Evolutionary conservation across 2,113 vertebrate species (phyloP), one percentile per base, ranked within the genome.

Genomic region (Athene cunicularia): DNA sequence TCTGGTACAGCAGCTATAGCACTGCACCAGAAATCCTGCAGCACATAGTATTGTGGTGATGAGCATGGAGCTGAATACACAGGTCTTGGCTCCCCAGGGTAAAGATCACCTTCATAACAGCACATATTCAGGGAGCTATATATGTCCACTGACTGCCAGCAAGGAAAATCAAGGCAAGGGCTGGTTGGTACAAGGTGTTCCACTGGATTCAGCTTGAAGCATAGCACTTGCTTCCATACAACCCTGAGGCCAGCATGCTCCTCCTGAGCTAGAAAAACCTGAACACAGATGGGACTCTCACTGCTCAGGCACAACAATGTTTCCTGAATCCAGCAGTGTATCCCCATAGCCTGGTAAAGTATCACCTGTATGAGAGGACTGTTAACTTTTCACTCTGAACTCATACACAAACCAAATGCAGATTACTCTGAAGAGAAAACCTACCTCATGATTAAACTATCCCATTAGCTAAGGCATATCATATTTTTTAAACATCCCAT

Each of bases 261-360:
- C 55, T 73, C 35, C 55, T 37, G 28, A 35, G 27, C 12, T 37
- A 55, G 21, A 39, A 74, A 56, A 74, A 56, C 30, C 24, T 39
- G 5, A 62, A 45, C 3, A 5, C 0, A 5, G 39, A 58, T 12
- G 41, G 35, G 22, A 33, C 8, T 62, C 58, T 39, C 0, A 0
- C 59, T 43, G 50, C 19, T 68, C 47, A 77, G 18, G 49, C 35
- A 45, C 64, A 73, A 39, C 8, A 21, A 6, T 5, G 7, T 11
- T 35, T 15, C 45, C 6, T 5, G 7, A 83, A 79, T 32, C 22
- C 20, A 19, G 19, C 8, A 60, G 5, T 14, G 60, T 5, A 62
- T 76, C 18, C 24, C 45, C 63, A 45, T 26, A 32, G 45, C 6
- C 56, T 17, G 8, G 23, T 62, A 37, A 75, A 88, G 32, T 22